Evolutionary conservation across 1,140 invertebrate species (phyloP), one percentile per base, ranked within the genome.

Genomic region (Macrobrachium rosenbergii): DNA sequence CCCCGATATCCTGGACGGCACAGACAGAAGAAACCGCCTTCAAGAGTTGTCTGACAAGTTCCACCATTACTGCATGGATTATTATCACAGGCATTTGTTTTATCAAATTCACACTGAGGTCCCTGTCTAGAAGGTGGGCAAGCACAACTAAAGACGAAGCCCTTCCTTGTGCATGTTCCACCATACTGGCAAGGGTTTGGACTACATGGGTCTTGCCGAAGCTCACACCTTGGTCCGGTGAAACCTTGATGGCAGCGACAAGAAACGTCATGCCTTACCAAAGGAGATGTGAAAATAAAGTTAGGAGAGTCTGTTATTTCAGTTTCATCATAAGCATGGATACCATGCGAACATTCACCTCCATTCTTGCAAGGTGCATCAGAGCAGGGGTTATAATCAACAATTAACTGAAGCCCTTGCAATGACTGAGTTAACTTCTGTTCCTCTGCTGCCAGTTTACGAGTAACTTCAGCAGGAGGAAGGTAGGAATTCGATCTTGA

Each of bases 21-120:
- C 0, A 98, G 92, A 90, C 97, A 98, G 92, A 97, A 98, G 93
- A 96, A 98, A 12, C 95, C 96, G 28, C 95, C 95, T 72, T 95
- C 95, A 90, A 97, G 96, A 90, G 96, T 96, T 90, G 96, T 95
- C 90, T 96, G 95, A 89, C 97, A 98, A 2, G 96, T 96, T 16
- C 97, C 97, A 16, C 97, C 97, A 91, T 98, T 98, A 90, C 94
- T 94, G 90, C 97, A 98, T 5, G 97, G 96, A 91, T 95, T 96
- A 63, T 94, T 95, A 79, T 94, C 95, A 91, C 97, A 98, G 0
- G 95, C 95, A 90, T 97, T 96, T 59, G 96, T 96, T 90, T 95
- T 94, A 91, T 97, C 96, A 79, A 95, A 91, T 91, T 98, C 96
- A 91, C 97, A 98, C n/a, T 94, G 92, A 91, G 95, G 95, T 10